A percentile compares a stretch with the other conserved stretches of the same genome.
Evolutionary conservation across 2,113 vertebrate species (phyloP).

Genomic region (Mellivora capensis): DNA sequence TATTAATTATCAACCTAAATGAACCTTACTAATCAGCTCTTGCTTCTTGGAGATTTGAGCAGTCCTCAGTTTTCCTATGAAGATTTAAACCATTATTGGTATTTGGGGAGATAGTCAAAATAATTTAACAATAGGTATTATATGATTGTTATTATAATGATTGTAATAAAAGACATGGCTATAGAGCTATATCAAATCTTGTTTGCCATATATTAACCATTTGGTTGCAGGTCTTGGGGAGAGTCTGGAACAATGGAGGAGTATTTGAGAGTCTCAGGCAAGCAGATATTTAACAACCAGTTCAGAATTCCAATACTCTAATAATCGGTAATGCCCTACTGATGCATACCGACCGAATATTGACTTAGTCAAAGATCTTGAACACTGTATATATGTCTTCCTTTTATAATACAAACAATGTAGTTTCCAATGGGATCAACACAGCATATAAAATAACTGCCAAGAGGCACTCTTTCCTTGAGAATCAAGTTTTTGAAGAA

Average conservation of each 20-base stretch:
- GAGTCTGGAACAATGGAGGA: not conserved
- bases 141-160: not conserved
- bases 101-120: not conserved
- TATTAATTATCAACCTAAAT: not conserved
- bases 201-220: not conserved
- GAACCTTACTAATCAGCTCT: slow-evolving; percentile 13
- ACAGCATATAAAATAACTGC: not conserved
- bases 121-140: not conserved
- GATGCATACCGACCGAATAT: not conserved
- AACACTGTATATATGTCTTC: not conserved
- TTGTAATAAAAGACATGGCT: not conserved
- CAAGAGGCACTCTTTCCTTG: not conserved
- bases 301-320: not conserved
- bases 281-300: not conserved
- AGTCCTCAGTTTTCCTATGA: not conserved
- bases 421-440: not conserved
- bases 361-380: not conserved
- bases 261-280: not conserved
- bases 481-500: slow-evolving; percentile 44
- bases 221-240: not conserved
- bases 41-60: not conserved
- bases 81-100: not conserved
- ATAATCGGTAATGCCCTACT: not conserved
- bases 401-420: not conserved
- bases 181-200: not conserved